Percentiles rank a stretch among this genome's conserved stretches.
Evolutionary conservation across 2,113 vertebrate genomes (phyloP).

Genomic region (Irena cyanogastra): DNA sequence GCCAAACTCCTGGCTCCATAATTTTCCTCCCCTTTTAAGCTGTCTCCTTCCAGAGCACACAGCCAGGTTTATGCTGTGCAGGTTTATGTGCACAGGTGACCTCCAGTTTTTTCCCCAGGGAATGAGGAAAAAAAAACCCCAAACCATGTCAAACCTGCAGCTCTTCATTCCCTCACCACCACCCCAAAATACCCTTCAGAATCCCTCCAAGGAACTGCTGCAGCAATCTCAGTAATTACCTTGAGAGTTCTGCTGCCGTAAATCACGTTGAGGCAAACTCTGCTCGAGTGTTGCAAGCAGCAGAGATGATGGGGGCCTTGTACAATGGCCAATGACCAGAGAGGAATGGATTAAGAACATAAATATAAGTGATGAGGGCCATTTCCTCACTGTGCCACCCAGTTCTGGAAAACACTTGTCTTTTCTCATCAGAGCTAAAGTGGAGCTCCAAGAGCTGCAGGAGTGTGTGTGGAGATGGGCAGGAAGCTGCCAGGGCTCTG

Average conservation of each 20-base stretch:
- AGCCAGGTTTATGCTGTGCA: background rate
- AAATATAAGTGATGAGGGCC: conserved; percentile 13
- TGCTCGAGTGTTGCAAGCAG: background rate
- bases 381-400: background rate
- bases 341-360: conserved; percentile 26
- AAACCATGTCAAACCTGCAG: background rate
- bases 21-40: conserved; percentile 23
- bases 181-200: background rate
- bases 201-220: background rate
- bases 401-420: background rate
- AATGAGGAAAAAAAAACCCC: background rate
- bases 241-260: background rate
- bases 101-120: background rate
- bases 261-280: background rate
- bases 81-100: background rate
- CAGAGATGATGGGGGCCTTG: background rate
- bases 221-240: conserved; percentile 38
- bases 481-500: background rate
- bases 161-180: background rate
- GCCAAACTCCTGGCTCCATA: background rate
- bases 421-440: background rate
- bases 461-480: accelerated
- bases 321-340: background rate
- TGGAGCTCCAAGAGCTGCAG: background rate
- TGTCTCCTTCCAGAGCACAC: background rate